Percentiles rank a stretch among this genome's conserved stretches.
phyloP scores from a whole-genome alignment of 2,797 vertebrate genomes.

The Graptemys geographica region DNA sequence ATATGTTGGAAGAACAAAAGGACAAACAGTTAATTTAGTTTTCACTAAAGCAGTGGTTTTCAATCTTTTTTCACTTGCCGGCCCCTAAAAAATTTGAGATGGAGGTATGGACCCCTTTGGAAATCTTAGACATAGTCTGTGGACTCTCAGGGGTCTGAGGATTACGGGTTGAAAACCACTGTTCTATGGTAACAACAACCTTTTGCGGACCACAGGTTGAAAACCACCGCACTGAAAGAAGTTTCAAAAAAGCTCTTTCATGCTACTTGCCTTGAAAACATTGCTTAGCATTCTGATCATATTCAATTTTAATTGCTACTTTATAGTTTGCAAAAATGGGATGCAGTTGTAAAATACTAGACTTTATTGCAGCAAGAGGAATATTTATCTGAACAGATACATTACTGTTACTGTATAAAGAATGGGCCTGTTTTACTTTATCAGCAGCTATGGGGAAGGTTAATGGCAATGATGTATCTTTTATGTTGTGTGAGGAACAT shows the following conservation, averaged over 20 bases:
- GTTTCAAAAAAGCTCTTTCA: slow-evolving; percentile 42
- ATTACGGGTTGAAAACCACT: neutral
- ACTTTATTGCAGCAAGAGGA: slow-evolving; percentile 73
- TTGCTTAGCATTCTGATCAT: slow-evolving; percentile 57
- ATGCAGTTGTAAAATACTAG: slow-evolving; percentile 67
- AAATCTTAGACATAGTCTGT: neutral
- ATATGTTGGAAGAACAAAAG: neutral
- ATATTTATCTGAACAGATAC: slow-evolving; percentile 80
- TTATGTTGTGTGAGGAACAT: slow-evolving; percentile 73
- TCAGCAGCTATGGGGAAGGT: slow-evolving; percentile 78
- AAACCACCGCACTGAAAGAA: neutral
- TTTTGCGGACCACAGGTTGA: neutral
- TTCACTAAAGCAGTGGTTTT: slow-evolving; percentile 6
- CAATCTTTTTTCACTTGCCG: neutral
- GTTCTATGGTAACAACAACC: too few species aligned
- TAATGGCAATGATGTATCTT: slow-evolving; percentile 80
- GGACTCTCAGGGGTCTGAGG: too few species aligned
- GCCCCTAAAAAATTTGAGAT: neutral
- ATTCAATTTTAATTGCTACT: slow-evolving; percentile 70
- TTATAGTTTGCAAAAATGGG: slow-evolving; percentile 59
- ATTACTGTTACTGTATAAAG: slow-evolving; percentile 80
- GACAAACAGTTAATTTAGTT: neutral
- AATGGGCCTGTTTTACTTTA: slow-evolving; percentile 81
- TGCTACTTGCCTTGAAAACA: slow-evolving; percentile 37
- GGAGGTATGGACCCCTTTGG: neutral